Base-by-base conservation (phyloP, 2,888 invertebrate genomes). In the Catonia carolina region DNA sequence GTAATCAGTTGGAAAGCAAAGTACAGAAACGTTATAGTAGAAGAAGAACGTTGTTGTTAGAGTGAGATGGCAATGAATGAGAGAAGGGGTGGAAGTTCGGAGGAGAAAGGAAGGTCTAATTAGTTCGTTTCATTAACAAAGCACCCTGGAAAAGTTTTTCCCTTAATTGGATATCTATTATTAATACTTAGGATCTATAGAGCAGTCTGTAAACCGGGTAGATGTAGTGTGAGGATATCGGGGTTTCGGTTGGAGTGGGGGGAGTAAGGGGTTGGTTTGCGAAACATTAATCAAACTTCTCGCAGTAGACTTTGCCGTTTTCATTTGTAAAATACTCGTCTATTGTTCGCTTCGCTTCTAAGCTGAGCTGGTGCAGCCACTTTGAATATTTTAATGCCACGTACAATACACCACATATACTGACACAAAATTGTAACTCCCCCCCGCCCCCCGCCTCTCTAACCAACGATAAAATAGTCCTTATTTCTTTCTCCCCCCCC, bases 141-240 rank as follows among this genome's bases (percentile, higher is more conserved):
- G 47, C 47, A 14, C 47, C 42, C 47, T 47, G 14, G 22, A 27
- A 47, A 27, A 47, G 27, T 22, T 47, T 47, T 47, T 47, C 27
- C 47, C 47, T 18, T 47, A 47, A 47, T 47, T 47, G 47, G 47
- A 47, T 47, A 47, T 47, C 47, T 47, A 47, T 47, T 47, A 47
- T 47, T 47, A 47, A 47, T 47, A 47, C 47, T 12, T n/a, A 14
- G 47, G 15, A 47, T 47, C 47, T 27, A 47, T 47, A 22, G 22
- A 47, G 23, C 23, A 27, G 15, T n/a, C 47, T 47, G 27, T 27
- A 27, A 27, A 27, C 27, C 8, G 27, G n/a, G n/a, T n/a, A n/a
- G n/a, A n/a, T n/a, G n/a, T n/a, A n/a, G n/a, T n/a, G n/a, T n/a
- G n/a, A n/a, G n/a, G n/a, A n/a, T n/a, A n/a, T 8, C 8, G 8